Evolutionary conservation across 2,113 vertebrate species (phyloP), one percentile per base, ranked within the genome.

Genomic region (Muscicapa adusta): DNA sequence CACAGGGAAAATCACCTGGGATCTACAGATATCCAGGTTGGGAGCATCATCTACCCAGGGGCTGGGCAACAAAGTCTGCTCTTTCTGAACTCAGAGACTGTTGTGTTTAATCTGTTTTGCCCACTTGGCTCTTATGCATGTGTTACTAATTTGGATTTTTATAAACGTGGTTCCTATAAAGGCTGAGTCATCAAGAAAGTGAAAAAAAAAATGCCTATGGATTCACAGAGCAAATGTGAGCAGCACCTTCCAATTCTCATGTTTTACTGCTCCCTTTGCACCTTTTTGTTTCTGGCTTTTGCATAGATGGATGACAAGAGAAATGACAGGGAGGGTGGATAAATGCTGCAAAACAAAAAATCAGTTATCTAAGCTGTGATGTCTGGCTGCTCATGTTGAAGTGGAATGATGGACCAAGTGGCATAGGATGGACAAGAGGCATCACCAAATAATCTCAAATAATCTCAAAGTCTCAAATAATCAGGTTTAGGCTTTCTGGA

Each of bases 51-150:
- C 25, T 74, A 4, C 24, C 8, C 3, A 1, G 58, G 34, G 85
- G 25, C 29, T 68, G n/a, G 45, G n/a, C 18, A 72, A 8, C 20
- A 43, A 57, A 50, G 14, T 28, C 9, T 33, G 19, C 53, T 61
- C 8, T 38, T 79, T 76, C 50, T 70, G 40, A 78, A 33, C 14
- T 60, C 6, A 1, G 13, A 48, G 26, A 22, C 17, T 62, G 0
- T 43, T 65, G 29, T 43, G 6, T 77, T 85, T 77, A 33, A 43
- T 15, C 33, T 77, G 12, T 22, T 90, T 70, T 76, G 20, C 33
- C n/a, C 15, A 1, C 0, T 0, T 53, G 81, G 28, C 11, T 84
- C 23, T 75, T 80, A 9, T 5, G 17, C 23, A 14, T 10, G 3
- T 75, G 22, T 53, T 61, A 57, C 7, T 50, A 40, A 11, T 66